Percentiles rank a stretch among this genome's conserved stretches.
Conservation (phyloP, 2,113 vertebrate genomes). For the Puntigrus tetrazona region DNA sequence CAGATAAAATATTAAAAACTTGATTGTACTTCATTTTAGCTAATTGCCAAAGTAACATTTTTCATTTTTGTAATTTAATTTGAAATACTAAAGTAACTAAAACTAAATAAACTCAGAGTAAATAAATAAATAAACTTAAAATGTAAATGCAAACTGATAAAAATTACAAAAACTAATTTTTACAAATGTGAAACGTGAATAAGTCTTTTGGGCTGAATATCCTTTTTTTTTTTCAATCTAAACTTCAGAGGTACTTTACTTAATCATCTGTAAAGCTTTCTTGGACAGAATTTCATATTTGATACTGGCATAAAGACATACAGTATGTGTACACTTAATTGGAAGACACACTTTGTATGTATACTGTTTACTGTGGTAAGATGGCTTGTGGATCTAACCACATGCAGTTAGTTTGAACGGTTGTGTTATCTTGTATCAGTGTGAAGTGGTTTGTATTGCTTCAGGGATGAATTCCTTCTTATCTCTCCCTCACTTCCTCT, state of each 20-base stretch:
- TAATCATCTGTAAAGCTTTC: background rate
- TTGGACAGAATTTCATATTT: background rate
- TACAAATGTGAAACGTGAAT: too few relatives aligned
- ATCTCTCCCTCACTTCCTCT: background rate
- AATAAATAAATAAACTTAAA: too few relatives aligned
- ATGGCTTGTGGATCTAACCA: background rate
- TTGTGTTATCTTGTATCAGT: background rate
- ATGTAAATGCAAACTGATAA: too few relatives aligned
- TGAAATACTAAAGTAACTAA: too few relatives aligned
- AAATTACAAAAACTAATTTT: too few relatives aligned
- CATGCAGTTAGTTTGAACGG: background rate
- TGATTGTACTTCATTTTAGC: too few relatives aligned
- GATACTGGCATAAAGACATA: background rate
- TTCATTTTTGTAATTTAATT: too few relatives aligned
- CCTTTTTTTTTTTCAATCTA: background rate
- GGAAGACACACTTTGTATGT: background rate
- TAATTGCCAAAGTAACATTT: too few relatives aligned
- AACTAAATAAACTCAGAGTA: too few relatives aligned
- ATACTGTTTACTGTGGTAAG: background rate
- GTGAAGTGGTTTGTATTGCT: constrained; percentile 2
- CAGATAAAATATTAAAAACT: too few relatives aligned
- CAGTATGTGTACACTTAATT: background rate
- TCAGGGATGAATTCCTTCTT: background rate
- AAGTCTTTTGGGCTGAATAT: background rate
- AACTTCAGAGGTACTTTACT: background rate